Evolutionary conservation across 2,113 vertebrate genomes (phyloP), one percentile per base, ranked within the genome.

Genomic region (Lasiurus borealis): DNA sequence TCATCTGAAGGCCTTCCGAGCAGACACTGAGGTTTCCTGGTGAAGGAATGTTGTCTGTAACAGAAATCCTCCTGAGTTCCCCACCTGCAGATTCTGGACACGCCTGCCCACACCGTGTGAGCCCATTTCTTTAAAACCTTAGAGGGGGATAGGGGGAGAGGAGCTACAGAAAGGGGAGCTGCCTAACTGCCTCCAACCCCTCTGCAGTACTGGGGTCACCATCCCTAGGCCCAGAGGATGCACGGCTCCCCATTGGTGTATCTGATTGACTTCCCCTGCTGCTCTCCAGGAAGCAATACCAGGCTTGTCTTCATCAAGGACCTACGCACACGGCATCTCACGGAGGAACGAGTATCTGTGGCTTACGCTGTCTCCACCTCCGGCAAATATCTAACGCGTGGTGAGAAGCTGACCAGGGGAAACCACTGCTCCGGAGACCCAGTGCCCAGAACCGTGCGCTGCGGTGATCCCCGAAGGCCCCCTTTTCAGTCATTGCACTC

Each of bases 51-150:
- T 54, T 44, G 16, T 66, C 25, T 95, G 1, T 73, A 77, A 54
- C 29, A 85, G 48, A 96, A 85, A 81, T 46, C 18, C 12, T 52
- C 6, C 50, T 92, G 85, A 88, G 34, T 62, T 92, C 57, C 25
- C 13, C 85, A 36, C 8, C 12, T 68, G 83, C 25, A 93, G 52
- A 62, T 71, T 80, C 34, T 31, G 52, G 23, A 95, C 52, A 77
- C 76, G n/a, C 34, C 73, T 66, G 54, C 1, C 23, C 13, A 69
- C n/a, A 73, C 6, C 19, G 4, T 6, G 15, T 27, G 23, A 75
- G 18, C 15, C n/a, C 25, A 44, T 36, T 93, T 29, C 31, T 91
- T 52, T 11, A 77, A 77, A 50, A n/a, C 46, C 48, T 77, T 19
- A 72, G 36, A 12, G 36, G 23, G 21, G 69, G 12, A 9, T 1